Evolutionary conservation across 2,113 vertebrate genomes (phyloP).

Genomic region (Myiopsitta monachus): DNA sequence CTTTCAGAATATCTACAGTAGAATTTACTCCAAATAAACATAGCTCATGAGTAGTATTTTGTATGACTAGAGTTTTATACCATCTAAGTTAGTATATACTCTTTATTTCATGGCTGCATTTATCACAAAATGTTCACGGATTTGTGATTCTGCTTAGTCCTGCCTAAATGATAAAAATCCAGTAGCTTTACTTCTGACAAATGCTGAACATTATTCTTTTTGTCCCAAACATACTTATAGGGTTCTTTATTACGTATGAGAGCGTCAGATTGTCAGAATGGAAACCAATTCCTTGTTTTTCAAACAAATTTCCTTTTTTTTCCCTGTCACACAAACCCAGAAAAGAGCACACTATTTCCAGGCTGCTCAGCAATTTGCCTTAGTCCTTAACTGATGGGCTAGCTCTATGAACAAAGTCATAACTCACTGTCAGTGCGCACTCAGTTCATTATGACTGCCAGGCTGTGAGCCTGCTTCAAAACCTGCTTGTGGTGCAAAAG

Average conservation of each 20-base stretch:
- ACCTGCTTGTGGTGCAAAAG: neutral
- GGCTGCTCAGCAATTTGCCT: neutral
- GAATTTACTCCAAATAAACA: neutral
- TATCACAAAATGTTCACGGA: neutral
- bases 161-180: neutral
- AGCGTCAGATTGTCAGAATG: neutral
- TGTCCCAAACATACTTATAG: neutral
- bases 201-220: neutral
- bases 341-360: neutral
- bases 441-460: neutral
- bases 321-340: neutral
- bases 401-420: neutral
- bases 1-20: neutral
- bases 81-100: neutral
- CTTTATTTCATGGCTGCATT: neutral
- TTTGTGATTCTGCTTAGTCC: neutral
- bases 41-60: neutral
- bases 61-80: neutral
- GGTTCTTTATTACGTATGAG: neutral
- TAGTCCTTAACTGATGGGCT: neutral
- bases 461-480: neutral
- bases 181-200: neutral
- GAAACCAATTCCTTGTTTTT: neutral
- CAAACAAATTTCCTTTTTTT: too few relatives aligned
- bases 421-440: neutral